Percentiles rank a stretch among this genome's conserved stretches.
phyloP scores from a whole-genome alignment of 2,888 invertebrate genomes.

The Steinernema carpocapsae region DNA sequence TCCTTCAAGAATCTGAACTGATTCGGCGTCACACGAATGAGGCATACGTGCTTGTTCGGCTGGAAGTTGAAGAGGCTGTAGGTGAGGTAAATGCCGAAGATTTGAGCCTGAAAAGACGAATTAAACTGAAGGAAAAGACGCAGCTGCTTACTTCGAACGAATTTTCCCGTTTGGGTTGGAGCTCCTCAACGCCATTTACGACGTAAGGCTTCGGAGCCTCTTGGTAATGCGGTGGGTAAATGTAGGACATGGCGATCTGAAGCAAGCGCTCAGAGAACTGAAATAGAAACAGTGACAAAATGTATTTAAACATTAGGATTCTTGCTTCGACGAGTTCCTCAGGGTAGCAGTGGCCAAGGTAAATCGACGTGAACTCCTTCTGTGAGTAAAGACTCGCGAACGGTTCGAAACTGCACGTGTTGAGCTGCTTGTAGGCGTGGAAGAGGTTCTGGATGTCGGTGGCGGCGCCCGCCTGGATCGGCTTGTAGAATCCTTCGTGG shows the following conservation, averaged over 20 bases:
- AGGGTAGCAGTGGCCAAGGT: background rate
- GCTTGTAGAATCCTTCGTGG: slow-evolving; percentile 17
- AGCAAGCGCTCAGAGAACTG: slow-evolving; percentile 36
- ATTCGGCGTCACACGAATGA: background rate
- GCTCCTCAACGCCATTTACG: background rate
- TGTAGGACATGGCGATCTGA: slow-evolving; percentile 34
- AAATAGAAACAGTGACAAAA: background rate
- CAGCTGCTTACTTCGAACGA: background rate
- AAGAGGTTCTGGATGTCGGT: slow-evolving; percentile 12
- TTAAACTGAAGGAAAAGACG: background rate
- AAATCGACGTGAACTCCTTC: slow-evolving; percentile 8
- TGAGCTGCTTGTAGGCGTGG: background rate
- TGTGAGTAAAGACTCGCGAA: background rate
- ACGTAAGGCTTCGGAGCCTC: background rate
- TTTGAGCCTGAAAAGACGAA: slow-evolving; percentile 12
- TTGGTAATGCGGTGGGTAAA: background rate
- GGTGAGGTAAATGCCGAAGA: slow-evolving; percentile 35
- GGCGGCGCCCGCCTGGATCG: slow-evolving; percentile 7
- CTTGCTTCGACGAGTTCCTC: slow-evolving; percentile 27
- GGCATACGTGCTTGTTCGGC: slow-evolving; percentile 20
- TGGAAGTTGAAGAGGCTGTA: slow-evolving; percentile 31
- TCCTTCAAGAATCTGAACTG: background rate
- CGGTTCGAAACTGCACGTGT: slow-evolving; percentile 9
- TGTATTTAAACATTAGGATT: too few relatives aligned
- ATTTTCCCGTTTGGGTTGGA: background rate